Percentiles rank a stretch among this genome's conserved stretches.
Evolutionary conservation across 2,888 invertebrate species (phyloP).

Genomic region (Drosophila borealis): DNA sequence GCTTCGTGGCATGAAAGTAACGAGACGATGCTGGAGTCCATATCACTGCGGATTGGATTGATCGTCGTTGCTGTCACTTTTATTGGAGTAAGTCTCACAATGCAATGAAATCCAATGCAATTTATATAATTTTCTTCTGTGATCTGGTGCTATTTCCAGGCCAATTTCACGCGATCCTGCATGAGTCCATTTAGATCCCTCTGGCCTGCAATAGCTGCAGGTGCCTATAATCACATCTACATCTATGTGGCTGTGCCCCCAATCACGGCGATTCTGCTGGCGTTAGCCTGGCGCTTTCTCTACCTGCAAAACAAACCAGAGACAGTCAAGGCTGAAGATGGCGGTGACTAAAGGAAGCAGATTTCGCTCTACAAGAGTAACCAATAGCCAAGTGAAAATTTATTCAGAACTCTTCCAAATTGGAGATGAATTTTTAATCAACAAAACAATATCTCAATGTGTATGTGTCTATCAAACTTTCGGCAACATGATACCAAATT

Average conservation of each 20-base stretch:
- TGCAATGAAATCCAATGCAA: neutral
- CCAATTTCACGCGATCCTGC: neutral
- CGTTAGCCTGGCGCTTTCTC: slow-evolving; percentile 40
- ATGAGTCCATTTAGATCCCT: slow-evolving; percentile 57
- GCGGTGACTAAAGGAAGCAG: neutral
- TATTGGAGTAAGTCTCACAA: slow-evolving; percentile 30
- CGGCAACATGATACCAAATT: no score
- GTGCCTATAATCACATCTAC: slow-evolving; percentile 2
- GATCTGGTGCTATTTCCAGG: slow-evolving; percentile 2
- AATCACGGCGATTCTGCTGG: slow-evolving; percentile 2
- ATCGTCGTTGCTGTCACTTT: slow-evolving; percentile 23
- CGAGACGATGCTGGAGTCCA: slow-evolving; percentile 24
- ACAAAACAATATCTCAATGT: no score
- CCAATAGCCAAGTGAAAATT: no score
- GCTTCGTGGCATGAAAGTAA: slow-evolving; percentile 52
- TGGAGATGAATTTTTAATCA: no score
- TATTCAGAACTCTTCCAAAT: no score
- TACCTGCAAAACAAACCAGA: slow-evolving; percentile 3
- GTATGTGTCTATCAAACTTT: no score
- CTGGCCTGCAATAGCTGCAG: slow-evolving; percentile 29
- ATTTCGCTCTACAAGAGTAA: no score
- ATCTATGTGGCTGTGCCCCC: slow-evolving; percentile 23
- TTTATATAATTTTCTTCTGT: no score
- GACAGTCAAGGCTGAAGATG: neutral
- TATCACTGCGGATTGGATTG: slow-evolving; percentile 45